phyloP scores from a whole-genome alignment of 1,140 invertebrate genomes.

The Listronotus bonariensis region DNA sequence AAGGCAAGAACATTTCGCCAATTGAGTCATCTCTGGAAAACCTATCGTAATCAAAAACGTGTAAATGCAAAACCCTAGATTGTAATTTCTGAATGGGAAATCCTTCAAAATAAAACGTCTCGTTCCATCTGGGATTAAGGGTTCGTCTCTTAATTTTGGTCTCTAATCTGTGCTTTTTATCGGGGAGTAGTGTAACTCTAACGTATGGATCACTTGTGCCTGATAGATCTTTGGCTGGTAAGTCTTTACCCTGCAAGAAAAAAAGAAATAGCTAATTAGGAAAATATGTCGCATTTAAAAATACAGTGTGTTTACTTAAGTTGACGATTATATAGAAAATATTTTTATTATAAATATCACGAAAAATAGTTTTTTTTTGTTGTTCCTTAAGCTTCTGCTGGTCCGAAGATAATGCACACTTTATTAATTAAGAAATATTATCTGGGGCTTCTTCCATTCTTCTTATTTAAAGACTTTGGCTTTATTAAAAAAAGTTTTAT shows the following conservation, averaged over 20 bases:
- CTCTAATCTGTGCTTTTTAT: constrained; percentile 94
- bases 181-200: constrained; percentile 88
- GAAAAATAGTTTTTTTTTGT: too few relatives aligned
- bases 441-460: too few relatives aligned
- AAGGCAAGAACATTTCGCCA: constrained; percentile 91
- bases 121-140: constrained; percentile 96
- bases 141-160: constrained; percentile 96
- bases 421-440: too few relatives aligned
- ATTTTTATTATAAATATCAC: too few relatives aligned
- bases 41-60: constrained; percentile 95
- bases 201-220: constrained; percentile 94
- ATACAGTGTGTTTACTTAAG: too few relatives aligned
- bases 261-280: too few relatives aligned
- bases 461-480: too few relatives aligned
- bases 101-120: constrained; percentile 97
- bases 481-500: too few relatives aligned
- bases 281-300: too few relatives aligned
- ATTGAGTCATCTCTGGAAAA: constrained; percentile 95
- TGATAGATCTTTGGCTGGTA: constrained; percentile 92
- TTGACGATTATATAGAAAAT: not conserved
- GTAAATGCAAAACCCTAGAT: constrained; percentile 88
- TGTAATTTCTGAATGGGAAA: constrained; percentile 93
- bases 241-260: constrained; percentile 78
- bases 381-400: too few relatives aligned
- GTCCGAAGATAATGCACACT: too few relatives aligned